phyloP scores from a whole-genome alignment of 2,888 invertebrate species.

The Petrolisthes cinctipes region DNA sequence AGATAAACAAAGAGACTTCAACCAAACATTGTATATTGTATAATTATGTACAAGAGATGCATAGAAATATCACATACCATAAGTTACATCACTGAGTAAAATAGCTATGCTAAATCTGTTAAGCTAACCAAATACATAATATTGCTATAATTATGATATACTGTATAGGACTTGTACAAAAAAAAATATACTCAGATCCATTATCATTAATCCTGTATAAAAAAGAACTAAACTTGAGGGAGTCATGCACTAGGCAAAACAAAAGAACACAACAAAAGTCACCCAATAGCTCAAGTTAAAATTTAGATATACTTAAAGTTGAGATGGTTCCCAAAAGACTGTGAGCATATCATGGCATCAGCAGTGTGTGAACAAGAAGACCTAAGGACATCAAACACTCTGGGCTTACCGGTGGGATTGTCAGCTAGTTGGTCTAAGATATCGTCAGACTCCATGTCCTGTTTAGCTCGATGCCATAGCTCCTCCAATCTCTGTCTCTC shows the following conservation, averaged over 20 bases:
- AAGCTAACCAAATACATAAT: not conserved
- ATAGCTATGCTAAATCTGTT: not conserved
- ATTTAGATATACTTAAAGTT: not conserved
- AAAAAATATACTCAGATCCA: too few species aligned
- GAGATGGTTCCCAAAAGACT: not conserved
- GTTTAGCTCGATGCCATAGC: constrained; percentile 73
- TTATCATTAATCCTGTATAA: too few species aligned
- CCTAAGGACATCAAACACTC: constrained; percentile 6
- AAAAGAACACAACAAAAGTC: not conserved
- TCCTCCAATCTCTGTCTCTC: constrained; percentile 71
- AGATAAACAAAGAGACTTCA: not conserved
- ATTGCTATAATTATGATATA: not conserved
- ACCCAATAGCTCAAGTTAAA: not conserved
- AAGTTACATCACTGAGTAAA: not conserved
- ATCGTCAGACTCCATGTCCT: constrained; percentile 73
- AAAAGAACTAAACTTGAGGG: not conserved
- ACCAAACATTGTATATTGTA: not conserved
- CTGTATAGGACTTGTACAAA: too few species aligned
- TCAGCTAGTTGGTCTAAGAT: constrained; percentile 73
- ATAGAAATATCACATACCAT: not conserved
- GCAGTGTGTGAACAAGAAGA: not conserved
- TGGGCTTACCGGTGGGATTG: constrained; percentile 69
- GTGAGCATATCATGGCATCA: not conserved
- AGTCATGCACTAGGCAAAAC: not conserved
- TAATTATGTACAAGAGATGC: not conserved